phyloP scores from a whole-genome alignment of 2,113 vertebrate genomes.

The Thymallus thymallus region DNA sequence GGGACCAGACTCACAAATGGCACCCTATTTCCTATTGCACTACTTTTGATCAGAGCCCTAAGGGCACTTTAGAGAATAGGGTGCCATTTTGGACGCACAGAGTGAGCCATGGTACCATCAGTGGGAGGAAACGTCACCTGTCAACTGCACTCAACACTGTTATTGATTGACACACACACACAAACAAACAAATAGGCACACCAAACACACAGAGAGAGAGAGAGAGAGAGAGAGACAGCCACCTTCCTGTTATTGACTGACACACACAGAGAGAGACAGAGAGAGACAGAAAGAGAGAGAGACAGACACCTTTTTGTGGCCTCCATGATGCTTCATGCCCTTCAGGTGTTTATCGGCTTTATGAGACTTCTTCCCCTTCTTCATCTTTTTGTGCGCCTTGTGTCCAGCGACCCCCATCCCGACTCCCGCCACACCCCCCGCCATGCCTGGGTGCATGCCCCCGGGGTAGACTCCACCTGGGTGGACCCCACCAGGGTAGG shows the following conservation, averaged over 20 bases:
- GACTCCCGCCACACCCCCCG: slow-evolving; percentile 59
- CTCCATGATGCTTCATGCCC: slow-evolving; percentile 56
- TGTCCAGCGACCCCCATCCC: slow-evolving; percentile 55
- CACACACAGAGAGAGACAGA: too few species aligned
- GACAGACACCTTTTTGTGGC: slow-evolving; percentile 76
- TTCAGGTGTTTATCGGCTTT: slow-evolving; percentile 40
- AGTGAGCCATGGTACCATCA: too few species aligned
- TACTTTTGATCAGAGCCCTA: too few species aligned
- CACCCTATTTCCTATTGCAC: too few species aligned
- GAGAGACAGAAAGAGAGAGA: too few species aligned
- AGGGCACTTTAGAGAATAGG: too few species aligned
- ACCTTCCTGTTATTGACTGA: slow-evolving; percentile 40
- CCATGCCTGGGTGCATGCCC: slow-evolving; percentile 51
- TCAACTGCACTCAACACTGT: too few species aligned
- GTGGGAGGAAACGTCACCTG: too few species aligned
- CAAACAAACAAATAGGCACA: not conserved
- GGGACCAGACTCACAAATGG: too few species aligned
- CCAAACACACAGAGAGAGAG: not conserved
- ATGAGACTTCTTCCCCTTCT: slow-evolving; percentile 76
- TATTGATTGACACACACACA: too few species aligned
- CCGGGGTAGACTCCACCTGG: slow-evolving; percentile 64
- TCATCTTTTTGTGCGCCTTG: slow-evolving; percentile 78
- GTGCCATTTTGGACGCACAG: too few species aligned
- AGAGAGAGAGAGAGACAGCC: too few species aligned
- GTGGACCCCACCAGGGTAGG: slow-evolving; percentile 39